Percentiles rank a stretch among this genome's conserved stretches.
phyloP scores from a whole-genome alignment of 2,797 vertebrate genomes.

The Sebastes dallii region DNA sequence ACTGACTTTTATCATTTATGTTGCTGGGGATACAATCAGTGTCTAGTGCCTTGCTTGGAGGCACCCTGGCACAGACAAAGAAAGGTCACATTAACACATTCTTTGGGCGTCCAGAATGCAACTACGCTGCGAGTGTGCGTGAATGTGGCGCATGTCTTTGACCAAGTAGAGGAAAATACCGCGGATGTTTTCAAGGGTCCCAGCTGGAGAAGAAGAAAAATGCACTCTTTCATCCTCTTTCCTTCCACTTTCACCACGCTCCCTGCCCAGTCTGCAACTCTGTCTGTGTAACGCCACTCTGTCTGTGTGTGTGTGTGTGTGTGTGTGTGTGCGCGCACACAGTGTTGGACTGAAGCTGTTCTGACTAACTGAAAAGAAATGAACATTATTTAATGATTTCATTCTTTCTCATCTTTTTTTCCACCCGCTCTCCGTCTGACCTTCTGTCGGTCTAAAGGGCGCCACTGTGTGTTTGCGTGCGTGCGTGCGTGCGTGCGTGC shows the following conservation, averaged over 20 bases:
- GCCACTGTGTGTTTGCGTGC: constrained; percentile 35
- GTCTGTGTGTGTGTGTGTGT: not conserved
- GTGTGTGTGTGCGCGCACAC: not conserved
- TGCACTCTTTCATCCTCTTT: constrained; percentile 68
- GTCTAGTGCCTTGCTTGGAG: constrained; percentile 41
- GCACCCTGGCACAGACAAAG: constrained; percentile 12
- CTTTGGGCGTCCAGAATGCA: constrained; percentile 27
- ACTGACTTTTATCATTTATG: not conserved
- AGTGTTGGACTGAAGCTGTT: not conserved
- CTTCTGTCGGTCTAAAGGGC: constrained; percentile 63
- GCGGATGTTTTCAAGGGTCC: constrained; percentile 63
- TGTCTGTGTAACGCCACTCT: constrained; percentile 5
- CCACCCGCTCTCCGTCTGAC: constrained; percentile 59
- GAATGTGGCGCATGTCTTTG: constrained; percentile 29
- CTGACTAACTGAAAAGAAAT: constrained; percentile 43
- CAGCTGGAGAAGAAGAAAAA: constrained; percentile 65
- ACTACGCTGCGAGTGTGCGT: constrained; percentile 10
- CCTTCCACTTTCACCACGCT: constrained; percentile 54
- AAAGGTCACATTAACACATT: constrained; percentile 61
- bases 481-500: not conserved
- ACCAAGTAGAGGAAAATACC: constrained; percentile 67
- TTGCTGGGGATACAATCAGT: not conserved
- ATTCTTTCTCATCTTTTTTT: constrained; percentile 36
- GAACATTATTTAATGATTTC: constrained; percentile 42
- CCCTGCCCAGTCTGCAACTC: constrained; percentile 22